These are phyloP conservation scores for Odocoileus hemionus DNA, from an alignment of 2,113 vertebrate genomes.

Conservation along the genomic window DNA sequence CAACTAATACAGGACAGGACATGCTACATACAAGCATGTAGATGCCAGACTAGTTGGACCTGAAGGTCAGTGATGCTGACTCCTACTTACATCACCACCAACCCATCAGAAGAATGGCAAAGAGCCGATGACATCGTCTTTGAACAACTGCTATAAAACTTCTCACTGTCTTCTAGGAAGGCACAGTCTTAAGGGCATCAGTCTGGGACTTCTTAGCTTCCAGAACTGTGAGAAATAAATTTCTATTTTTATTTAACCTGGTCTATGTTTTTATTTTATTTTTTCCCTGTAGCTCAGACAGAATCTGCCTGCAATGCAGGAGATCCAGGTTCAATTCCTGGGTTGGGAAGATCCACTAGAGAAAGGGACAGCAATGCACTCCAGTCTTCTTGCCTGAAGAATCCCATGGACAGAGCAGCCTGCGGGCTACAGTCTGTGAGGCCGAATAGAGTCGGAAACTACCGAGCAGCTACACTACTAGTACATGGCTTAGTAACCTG, in stretches of 20 bases:
- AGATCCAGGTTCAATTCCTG: not conserved
- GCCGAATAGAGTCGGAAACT: rapidly evolving
- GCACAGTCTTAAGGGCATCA: not conserved
- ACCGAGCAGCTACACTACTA: rapidly evolving
- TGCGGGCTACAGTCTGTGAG: not conserved
- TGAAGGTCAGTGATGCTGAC: not conserved
- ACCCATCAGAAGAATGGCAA: not conserved
- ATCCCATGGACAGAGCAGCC: not conserved
- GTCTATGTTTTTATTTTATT: too few species aligned
- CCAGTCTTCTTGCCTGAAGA: not conserved
- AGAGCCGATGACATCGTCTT: not conserved
- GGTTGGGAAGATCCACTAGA: not conserved
- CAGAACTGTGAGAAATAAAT: not conserved
- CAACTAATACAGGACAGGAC: not conserved
- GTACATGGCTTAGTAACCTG: not conserved
- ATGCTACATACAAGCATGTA: not conserved
- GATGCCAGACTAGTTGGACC: not conserved
- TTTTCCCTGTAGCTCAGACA: not conserved
- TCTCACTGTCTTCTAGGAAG: not conserved
- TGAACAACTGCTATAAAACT: not conserved
- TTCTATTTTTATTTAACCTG: not conserved
- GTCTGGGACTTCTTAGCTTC: not conserved
- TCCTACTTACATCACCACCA: not conserved
- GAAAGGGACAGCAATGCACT: not conserved
- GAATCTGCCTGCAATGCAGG: not conserved